These are phyloP conservation scores for Erpornis zantholeuca DNA, from an alignment of 2,113 vertebrate genomes.

Conservation along the genomic window DNA sequence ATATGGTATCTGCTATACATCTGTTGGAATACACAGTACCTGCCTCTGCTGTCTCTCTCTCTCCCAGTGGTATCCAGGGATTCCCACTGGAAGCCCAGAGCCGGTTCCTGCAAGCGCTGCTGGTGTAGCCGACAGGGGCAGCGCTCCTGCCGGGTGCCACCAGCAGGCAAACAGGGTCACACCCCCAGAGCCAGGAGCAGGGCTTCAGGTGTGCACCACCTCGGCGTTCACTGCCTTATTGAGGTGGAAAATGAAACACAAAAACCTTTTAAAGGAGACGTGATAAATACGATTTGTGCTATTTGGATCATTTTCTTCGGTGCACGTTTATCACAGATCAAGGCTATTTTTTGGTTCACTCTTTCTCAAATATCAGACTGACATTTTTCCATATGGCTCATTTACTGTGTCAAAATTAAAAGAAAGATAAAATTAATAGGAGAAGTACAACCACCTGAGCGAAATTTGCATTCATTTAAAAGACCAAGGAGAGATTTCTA, in stretches of 20 bases:
- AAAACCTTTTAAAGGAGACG: not conserved
- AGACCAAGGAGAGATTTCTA: not conserved
- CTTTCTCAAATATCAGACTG: not conserved
- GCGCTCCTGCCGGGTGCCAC: not conserved
- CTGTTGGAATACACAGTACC: conserved; percentile 52
- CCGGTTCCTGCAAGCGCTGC: not conserved
- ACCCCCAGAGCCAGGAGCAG: rapidly evolving
- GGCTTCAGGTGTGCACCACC: not conserved
- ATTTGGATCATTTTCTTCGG: not conserved
- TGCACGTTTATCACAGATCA: not conserved
- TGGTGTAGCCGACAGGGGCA: not conserved
- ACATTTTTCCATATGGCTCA: not conserved
- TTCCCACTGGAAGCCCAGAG: conserved; percentile 16
- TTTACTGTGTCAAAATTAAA: not conserved
- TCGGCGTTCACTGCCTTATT: not conserved
- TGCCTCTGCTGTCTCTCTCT: conserved; percentile 46
- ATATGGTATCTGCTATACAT: conserved; percentile 25
- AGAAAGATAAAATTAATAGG: not conserved
- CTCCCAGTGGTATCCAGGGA: not conserved
- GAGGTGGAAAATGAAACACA: not conserved
- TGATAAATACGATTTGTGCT: not conserved
- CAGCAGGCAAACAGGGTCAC: not conserved
- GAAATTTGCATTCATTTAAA: not conserved
- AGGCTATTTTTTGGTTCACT: not conserved
- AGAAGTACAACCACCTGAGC: not conserved